Conservation (phyloP, 2,888 invertebrate genomes). For the Tiphia femorata region DNA sequence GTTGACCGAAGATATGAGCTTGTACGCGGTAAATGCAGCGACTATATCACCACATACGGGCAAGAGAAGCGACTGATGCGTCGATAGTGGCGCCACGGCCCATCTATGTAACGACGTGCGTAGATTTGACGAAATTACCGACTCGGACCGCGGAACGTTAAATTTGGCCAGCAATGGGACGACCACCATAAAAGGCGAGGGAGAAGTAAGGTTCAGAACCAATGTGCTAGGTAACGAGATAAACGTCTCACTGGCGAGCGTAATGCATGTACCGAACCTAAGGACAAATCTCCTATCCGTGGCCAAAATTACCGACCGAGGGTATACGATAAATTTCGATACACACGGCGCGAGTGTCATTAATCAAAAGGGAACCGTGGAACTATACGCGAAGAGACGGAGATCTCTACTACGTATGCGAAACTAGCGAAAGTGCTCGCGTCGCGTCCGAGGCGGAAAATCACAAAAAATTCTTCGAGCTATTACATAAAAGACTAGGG, state of each 20-base stretch:
- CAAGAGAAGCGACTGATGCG: background rate
- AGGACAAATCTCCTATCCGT: conserved; percentile 13
- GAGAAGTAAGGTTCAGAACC: background rate
- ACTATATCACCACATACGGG: background rate
- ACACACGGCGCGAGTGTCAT: conserved; percentile 1
- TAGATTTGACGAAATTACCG: too few species aligned
- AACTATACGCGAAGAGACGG: conserved; percentile 11
- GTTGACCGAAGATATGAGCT: background rate
- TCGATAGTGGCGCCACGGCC: background rate
- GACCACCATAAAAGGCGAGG: background rate
- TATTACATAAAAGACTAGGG: conserved; percentile 17
- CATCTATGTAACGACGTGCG: background rate
- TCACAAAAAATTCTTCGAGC: conserved; percentile 13
- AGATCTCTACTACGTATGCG: conserved; percentile 13
- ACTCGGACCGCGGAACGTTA: background rate
- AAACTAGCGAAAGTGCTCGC: background rate
- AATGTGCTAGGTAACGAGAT: background rate
- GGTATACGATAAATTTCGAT: background rate
- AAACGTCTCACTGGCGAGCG: background rate
- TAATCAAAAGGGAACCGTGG: conserved; percentile 3
- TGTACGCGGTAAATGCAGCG: background rate
- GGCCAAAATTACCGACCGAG: conserved; percentile 10
- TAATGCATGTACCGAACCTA: conserved; percentile 13
- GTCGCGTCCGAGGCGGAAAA: background rate
- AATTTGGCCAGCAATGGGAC: conserved; percentile 8